phyloP scores from a whole-genome alignment of 2,797 vertebrate genomes.

The Sparidentex hasta region DNA sequence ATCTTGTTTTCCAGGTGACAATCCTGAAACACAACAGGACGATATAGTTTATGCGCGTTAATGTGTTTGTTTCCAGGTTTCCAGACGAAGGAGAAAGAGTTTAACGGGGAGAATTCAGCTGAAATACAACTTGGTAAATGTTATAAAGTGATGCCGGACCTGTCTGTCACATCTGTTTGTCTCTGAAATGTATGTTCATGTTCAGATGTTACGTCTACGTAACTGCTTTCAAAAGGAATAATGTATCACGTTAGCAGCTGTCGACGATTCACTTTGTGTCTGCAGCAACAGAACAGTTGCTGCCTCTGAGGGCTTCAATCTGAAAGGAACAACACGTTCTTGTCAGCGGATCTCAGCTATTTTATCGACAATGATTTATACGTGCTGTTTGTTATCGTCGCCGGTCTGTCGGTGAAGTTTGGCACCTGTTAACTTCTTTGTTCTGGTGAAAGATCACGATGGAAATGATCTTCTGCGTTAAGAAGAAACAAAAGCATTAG shows the following conservation, averaged over 20 bases:
- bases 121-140: neutral
- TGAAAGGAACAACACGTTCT: neutral
- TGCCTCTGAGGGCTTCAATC: neutral
- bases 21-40: neutral
- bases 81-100: neutral
- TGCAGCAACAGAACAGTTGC: neutral
- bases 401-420: no score
- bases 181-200: neutral
- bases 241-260: neutral
- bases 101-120: neutral
- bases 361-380: slow-evolving; percentile 1
- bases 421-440: neutral
- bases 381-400: neutral
- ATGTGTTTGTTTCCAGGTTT: slow-evolving; percentile 1
- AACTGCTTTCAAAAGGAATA: neutral
- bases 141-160: neutral
- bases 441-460: no score
- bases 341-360: no score
- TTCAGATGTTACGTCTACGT: neutral
- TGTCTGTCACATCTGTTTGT: slow-evolving; percentile 4
- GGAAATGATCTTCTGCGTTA: neutral
- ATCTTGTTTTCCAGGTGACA: neutral
- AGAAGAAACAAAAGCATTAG: neutral
- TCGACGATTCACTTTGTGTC: neutral
- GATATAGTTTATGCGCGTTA: neutral